Evolutionary conservation across 2,888 invertebrate species (phyloP), one percentile per base, ranked within the genome.

Genomic region (Esperia sulphurella): DNA sequence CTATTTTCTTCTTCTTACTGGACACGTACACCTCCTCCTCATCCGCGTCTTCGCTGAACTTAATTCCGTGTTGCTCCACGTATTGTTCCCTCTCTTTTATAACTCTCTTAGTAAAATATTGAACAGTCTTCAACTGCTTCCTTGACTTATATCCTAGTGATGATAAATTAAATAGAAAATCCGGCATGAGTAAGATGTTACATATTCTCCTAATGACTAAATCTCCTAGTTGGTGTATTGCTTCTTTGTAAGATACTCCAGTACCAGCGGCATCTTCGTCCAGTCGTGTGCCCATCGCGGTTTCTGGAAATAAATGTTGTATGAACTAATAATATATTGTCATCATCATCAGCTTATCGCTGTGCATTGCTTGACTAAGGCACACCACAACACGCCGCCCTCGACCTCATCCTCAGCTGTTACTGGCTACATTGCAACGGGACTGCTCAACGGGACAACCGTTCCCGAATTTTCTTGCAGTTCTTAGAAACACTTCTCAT

Each of bases 231-330:
- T 76, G 66, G 46, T 90, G 79, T 43, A 94, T 89, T 29, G 92
- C 88, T 9, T 86, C 65, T 40, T 92, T 91, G 64, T 94, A 94
- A 40, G 83, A 83, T 21, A 79, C 80, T 5, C 90, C 87, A 33
- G 57, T 58, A 2, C 59, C 54, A 6, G 72, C 65, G 8, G 79
- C 69, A 49, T 90, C 83, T 30, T 84, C 79, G 41, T 86, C 80
- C 10, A 94, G 76, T 52, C 90, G 86, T 1, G 91, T 90, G 1
- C 95, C 95, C 51, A 51, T 51, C 6, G 51, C 48, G n/a, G 51
- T 51, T 43, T 51, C 51, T 51, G 37, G 14, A 51, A 46, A 14
- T 14, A 12, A 3, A 33, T 33, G 2, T 2, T 33, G 21, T 21
- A 2, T 21, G 5, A 21, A 21, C 3, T 21, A 3, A 21, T 21